Evolutionary conservation across 2,888 invertebrate species (phyloP).

Genomic region (Kryphioiulus occultus): DNA sequence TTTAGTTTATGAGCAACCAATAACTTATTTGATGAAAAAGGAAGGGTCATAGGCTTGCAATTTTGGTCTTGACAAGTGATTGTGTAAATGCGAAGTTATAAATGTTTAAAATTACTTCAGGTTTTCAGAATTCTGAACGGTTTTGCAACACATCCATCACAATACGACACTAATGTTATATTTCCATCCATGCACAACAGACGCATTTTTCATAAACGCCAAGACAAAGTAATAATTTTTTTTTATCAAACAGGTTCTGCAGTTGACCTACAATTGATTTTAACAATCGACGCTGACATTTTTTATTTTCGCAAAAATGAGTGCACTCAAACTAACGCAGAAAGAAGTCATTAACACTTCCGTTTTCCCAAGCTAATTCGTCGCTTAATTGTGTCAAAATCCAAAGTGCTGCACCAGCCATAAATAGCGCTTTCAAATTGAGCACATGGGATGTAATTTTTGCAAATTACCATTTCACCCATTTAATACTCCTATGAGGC

Average conservation of each 20-base stretch:
- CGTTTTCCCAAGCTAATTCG: not conserved
- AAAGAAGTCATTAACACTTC: conserved; percentile 5
- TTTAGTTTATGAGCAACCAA: too few relatives aligned
- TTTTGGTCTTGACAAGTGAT: too few relatives aligned
- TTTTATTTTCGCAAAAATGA: not conserved
- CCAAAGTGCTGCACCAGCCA: not conserved
- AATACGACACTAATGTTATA: too few relatives aligned
- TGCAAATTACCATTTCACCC: not conserved
- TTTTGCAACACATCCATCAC: too few relatives aligned
- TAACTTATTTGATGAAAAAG: too few relatives aligned
- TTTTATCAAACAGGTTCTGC: not conserved
- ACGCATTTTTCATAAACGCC: not conserved
- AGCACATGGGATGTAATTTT: not conserved
- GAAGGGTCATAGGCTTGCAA: too few relatives aligned
- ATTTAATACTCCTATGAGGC: not conserved
- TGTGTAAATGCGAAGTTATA: too few relatives aligned
- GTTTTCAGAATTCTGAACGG: too few relatives aligned
- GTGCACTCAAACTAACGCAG: not conserved
- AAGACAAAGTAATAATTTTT: not conserved
- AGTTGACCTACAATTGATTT: not conserved
- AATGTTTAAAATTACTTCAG: too few relatives aligned
- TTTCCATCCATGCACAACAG: too few relatives aligned
- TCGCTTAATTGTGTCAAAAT: not conserved
- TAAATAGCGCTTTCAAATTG: conserved; percentile 5
- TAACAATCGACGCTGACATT: not conserved